These are phyloP conservation scores for Leistus spinibarbis DNA, from an alignment of 2,888 invertebrate genomes.

Conservation along the genomic window DNA sequence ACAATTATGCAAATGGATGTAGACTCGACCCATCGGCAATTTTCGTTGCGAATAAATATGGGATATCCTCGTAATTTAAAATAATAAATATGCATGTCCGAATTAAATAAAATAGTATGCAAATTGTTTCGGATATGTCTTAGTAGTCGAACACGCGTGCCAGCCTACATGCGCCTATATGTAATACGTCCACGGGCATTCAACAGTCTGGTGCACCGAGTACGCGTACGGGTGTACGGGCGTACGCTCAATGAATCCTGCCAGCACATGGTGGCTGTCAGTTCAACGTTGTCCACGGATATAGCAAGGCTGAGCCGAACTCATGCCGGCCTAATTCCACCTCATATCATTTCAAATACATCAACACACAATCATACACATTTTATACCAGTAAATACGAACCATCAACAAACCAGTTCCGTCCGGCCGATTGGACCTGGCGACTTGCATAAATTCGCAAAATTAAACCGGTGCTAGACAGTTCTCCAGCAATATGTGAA, in stretches of 20 bases:
- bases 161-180: not conserved
- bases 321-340: not conserved
- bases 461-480: no score
- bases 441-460: no score
- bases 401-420: no score
- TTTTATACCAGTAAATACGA: no score
- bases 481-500: no score
- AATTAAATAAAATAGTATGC: not conserved
- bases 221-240: not conserved
- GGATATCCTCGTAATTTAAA: not conserved
- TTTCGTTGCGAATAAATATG: no score
- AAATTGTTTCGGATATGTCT: not conserved
- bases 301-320: not conserved
- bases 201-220: not conserved
- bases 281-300: not conserved
- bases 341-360: not conserved
- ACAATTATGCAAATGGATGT: no score
- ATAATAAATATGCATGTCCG: not conserved
- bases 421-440: no score
- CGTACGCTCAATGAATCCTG: slow-evolving; percentile 4
- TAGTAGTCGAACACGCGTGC: slow-evolving; percentile 6
- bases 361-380: not conserved
- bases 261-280: slow-evolving; percentile 2
- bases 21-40: no score
- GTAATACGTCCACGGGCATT: not conserved